phyloP scores from a whole-genome alignment of 2,113 vertebrate genomes.

The Cochlearius cochlearius region DNA sequence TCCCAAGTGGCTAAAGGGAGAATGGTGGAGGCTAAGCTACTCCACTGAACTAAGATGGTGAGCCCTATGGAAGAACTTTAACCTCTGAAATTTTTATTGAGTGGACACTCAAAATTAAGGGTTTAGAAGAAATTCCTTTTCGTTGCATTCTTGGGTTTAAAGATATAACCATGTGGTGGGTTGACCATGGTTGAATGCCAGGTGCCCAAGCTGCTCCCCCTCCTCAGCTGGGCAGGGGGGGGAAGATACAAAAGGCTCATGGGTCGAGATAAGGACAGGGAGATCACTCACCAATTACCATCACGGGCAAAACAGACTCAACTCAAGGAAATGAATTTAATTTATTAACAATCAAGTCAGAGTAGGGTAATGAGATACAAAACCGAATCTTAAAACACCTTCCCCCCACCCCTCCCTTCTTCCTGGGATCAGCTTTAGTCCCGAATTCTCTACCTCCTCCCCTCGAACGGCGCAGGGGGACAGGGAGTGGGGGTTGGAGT shows the following conservation, averaged over 20 bases:
- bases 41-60: not conserved
- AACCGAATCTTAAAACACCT: not conserved
- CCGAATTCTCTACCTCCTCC: not conserved
- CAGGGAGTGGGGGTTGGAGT: not conserved
- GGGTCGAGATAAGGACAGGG: not conserved
- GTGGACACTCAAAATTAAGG: not conserved
- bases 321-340: not conserved
- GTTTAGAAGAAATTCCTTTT: not conserved
- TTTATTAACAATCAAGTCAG: not conserved
- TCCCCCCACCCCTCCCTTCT: not conserved
- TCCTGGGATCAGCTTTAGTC: not conserved
- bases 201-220: not conserved
- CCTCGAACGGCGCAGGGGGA: rapidly evolving
- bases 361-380: not conserved
- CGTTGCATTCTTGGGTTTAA: not conserved
- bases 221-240: not conserved
- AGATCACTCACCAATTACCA: not conserved
- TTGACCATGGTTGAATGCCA: not conserved
- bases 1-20: not conserved
- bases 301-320: not conserved
- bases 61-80: not conserved
- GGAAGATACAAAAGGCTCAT: not conserved
- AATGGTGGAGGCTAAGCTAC: not conserved
- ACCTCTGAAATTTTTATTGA: not conserved
- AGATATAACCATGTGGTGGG: too few species aligned